phyloP scores from a whole-genome alignment of 1,140 invertebrate species.

The Macrobrachium rosenbergii region DNA sequence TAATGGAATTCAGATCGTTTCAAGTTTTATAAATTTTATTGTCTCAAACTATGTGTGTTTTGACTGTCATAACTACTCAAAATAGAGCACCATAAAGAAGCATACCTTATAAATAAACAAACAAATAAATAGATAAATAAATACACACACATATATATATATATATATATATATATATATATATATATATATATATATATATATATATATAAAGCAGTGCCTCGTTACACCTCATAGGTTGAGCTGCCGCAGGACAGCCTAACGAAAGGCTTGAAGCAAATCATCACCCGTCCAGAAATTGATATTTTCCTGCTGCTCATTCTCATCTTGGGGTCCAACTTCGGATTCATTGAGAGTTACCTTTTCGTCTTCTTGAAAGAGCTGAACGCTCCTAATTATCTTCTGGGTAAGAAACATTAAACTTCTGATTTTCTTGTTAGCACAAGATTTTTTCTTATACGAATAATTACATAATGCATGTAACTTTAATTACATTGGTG shows the following conservation, averaged over 20 bases:
- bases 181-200: constrained; percentile 11
- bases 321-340: constrained; percentile 83
- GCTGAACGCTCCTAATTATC: constrained; percentile 82
- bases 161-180: constrained; percentile 11
- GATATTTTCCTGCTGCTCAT: constrained; percentile 83
- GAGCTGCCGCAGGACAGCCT: constrained; percentile 82
- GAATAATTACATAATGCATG: too few species aligned
- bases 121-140: background rate
- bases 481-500: too few species aligned
- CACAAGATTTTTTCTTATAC: too few species aligned
- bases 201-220: background rate
- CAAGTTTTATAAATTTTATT: too few species aligned
- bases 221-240: constrained; percentile 70
- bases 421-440: background rate
- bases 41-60: too few species aligned
- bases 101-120: too few species aligned
- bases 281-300: constrained; percentile 75
- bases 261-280: constrained; percentile 78
- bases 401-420: constrained; percentile 77
- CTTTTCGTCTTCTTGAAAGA: constrained; percentile 87
- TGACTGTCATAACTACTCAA: too few species aligned
- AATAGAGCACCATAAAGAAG: too few species aligned
- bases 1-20: too few species aligned
- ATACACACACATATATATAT: background rate
- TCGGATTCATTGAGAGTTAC: constrained; percentile 88